Evolutionary conservation across 2,888 invertebrate genomes (phyloP), one percentile per base, ranked within the genome.

Genomic region (Tholera decimalis): DNA sequence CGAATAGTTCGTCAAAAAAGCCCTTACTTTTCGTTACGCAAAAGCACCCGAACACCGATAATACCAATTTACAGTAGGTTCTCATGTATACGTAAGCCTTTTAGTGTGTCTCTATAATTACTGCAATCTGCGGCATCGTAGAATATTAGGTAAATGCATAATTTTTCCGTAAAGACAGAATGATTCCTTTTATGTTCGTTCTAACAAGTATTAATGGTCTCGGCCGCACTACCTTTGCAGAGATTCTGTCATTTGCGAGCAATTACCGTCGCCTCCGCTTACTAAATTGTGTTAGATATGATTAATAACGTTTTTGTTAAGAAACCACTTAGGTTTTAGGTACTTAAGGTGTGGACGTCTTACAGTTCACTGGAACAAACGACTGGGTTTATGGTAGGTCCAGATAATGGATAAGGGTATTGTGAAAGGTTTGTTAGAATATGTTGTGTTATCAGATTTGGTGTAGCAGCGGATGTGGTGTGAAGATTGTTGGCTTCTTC

Each of bases 151-250:
- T 72, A 85, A 91, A 89, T 91, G 88, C 90, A 92, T 91, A 92
- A 86, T 92, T 93, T 92, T 91, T 89, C 88, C 86, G 76, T 83
- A 86, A 85, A 88, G 88, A 85, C 85, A 74, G 79, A 86, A 84
- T 86, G 89, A 91, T 91, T 91, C 88, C 88, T 84, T 91, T 92
- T 92, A 91, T 91, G 92, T 89, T 89, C 83, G 85, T 79, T 77
- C 83, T 93, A 93, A 93, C 89, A 85, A 92, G 89, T 89, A 93
- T 91, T 88, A 92, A 93, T 92, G 90, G 86, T 81, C 76, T 77
- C 77, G 64, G 74, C 79, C 79, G 80, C 80, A 83, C 84, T 84
- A 86, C 87, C 76, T 73, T 78, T 70, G 79, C 82, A 77, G 81
- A 85, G 88, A 88, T 88, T 87, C 87, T 89, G 88, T 92, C 91